Percentiles rank a stretch among this genome's conserved stretches.
Evolutionary conservation across 2,113 vertebrate genomes (phyloP).

Genomic region (Thamnaconus septentrionalis): DNA sequence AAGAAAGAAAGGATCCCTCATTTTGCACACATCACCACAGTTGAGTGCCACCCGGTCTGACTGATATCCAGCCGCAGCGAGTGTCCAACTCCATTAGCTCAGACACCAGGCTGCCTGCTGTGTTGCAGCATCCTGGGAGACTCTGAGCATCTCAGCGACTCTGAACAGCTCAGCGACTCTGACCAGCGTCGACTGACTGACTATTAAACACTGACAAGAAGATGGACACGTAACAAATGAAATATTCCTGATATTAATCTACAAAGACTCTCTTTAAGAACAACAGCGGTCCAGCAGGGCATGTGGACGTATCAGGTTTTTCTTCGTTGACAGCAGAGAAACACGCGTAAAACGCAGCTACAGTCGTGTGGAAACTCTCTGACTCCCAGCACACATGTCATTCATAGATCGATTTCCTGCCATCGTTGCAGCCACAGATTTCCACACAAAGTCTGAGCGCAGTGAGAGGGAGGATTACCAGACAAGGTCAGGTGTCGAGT

Average conservation of each 20-base stretch:
- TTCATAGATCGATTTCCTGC: conserved; percentile 12
- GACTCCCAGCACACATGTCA: not conserved
- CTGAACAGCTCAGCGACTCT: not conserved
- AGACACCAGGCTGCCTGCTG: conserved; percentile 27
- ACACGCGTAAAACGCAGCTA: not conserved
- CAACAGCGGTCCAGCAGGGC: conserved; percentile 15
- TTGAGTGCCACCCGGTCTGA: conserved; percentile 5
- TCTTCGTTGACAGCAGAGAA: conserved; percentile 10
- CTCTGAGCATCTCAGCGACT: conserved; percentile 13
- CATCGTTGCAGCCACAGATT: conserved; percentile 10
- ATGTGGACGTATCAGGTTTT: conserved; percentile 7
- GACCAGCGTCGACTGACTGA: conserved; percentile 4
- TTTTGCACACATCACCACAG: too few species aligned
- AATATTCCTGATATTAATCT: conserved; percentile 1
- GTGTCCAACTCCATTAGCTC: conserved; percentile 32
- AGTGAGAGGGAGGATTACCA: not conserved
- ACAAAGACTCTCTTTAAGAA: conserved; percentile 11
- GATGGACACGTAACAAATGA: conserved; percentile 13
- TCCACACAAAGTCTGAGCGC: not conserved
- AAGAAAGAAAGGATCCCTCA: too few species aligned
- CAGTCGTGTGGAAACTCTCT: not conserved
- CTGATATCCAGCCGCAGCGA: conserved; percentile 22
- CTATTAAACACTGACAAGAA: conserved; percentile 43
- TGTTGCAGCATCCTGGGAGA: conserved; percentile 18
- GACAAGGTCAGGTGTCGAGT: conserved; percentile 21